Percentiles rank a stretch among this genome's conserved stretches.
Evolutionary conservation across 2,113 vertebrate genomes (phyloP).

Genomic region (Istiophorus platypterus): DNA sequence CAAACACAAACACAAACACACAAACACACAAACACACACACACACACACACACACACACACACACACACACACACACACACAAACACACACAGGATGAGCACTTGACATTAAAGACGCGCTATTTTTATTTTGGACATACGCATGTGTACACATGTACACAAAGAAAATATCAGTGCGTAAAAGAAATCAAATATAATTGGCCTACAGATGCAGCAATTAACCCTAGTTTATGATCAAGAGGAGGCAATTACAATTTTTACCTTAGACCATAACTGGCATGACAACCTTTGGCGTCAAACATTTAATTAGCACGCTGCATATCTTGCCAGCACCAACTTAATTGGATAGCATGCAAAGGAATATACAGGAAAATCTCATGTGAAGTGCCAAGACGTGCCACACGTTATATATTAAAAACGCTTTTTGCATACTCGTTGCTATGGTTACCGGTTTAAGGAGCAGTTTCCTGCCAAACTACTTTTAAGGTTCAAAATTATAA

Average conservation of each 20-base stretch:
- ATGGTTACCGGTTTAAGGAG: too few species aligned
- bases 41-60: constrained; percentile 63
- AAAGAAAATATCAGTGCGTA: constrained; percentile 79
- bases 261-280: too few species aligned
- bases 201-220: constrained; percentile 43
- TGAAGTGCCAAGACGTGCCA: background rate
- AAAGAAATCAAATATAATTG: constrained; percentile 47
- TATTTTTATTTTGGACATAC: constrained; percentile 31
- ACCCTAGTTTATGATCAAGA: background rate
- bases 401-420: background rate
- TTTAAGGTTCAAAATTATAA: too few species aligned
- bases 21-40: constrained; percentile 41
- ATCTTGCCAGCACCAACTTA: too few species aligned
- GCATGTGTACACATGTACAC: constrained; percentile 35
- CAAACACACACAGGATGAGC: too few species aligned
- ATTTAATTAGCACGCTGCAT: too few species aligned
- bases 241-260: too few species aligned
- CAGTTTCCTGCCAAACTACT: too few species aligned
- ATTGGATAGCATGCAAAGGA: background rate
- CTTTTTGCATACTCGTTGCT: too few species aligned
- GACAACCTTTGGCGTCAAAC: too few species aligned
- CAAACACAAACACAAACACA: constrained; percentile 72
- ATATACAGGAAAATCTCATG: background rate
- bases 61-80: constrained; percentile 60
- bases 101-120: background rate